These are phyloP conservation scores for Ochotona princeps DNA, from an alignment of 2,113 vertebrate genomes.

Conservation along the genomic window DNA sequence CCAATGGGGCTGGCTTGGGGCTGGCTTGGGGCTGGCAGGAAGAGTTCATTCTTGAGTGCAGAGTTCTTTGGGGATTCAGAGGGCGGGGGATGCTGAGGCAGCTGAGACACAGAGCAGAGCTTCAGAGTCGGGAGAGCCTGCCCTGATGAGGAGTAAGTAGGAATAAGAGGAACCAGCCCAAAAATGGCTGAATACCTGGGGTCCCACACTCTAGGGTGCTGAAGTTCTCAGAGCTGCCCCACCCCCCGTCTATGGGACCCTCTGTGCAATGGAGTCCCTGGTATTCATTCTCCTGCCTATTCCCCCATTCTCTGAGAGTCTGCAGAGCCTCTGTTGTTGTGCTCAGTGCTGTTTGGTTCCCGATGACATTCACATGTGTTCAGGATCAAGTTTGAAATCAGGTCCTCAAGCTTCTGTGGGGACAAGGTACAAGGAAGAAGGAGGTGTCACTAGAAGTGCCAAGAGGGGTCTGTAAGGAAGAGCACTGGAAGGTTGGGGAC, in stretches of 20 bases:
- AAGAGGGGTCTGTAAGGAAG: neutral
- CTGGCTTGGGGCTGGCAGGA: neutral
- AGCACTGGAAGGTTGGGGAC: neutral
- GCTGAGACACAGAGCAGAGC: neutral
- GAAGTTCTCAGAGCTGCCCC: neutral
- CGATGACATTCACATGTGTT: fast-evolving
- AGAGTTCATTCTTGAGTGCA: neutral
- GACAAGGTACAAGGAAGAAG: neutral
- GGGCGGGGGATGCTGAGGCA: neutral
- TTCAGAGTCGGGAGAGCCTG: too few species aligned
- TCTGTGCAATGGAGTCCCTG: neutral
- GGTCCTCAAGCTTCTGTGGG: neutral
- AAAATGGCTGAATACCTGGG: neutral
- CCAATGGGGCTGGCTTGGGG: too few species aligned
- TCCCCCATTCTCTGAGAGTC: neutral
- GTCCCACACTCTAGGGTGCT: neutral
- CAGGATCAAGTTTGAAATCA: neutral
- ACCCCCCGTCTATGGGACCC: neutral
- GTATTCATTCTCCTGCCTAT: neutral
- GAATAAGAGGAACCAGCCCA: neutral
- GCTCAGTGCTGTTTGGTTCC: neutral
- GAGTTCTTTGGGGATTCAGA: neutral
- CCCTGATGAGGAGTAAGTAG: too few species aligned
- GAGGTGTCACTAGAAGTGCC: neutral
- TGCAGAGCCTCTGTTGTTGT: neutral